A percentile compares a stretch with the other conserved stretches of the same genome.
These are phyloP conservation scores for Caenorhabditis virilis DNA, from an alignment of 2,888 invertebrate species.

Conservation along the genomic window DNA sequence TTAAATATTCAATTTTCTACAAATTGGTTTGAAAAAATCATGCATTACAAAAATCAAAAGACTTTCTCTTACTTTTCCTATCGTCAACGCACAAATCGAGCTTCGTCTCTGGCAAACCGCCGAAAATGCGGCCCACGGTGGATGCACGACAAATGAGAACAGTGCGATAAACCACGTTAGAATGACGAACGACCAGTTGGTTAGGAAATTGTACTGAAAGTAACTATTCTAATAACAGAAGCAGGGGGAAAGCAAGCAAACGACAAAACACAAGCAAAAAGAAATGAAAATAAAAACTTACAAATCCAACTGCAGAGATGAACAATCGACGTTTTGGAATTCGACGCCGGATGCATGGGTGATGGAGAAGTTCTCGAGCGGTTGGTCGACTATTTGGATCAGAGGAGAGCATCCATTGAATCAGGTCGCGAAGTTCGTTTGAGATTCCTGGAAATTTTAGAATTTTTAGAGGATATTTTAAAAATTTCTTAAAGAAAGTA, in stretches of 20 bases:
- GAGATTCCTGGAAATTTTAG: too few species aligned
- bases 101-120: slow-evolving; percentile 12
- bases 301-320: slow-evolving; percentile 3
- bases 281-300: slow-evolving; percentile 5
- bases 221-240: neutral
- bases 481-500: too few species aligned
- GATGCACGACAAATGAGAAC: slow-evolving; percentile 21
- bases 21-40: slow-evolving; percentile 1
- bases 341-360: slow-evolving; percentile 4
- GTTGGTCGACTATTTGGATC: slow-evolving; percentile 44
- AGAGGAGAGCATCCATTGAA: slow-evolving; percentile 41
- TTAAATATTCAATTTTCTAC: neutral
- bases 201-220: slow-evolving; percentile 5
- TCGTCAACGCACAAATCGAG: slow-evolving; percentile 12
- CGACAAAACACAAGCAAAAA: too few species aligned
- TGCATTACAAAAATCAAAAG: neutral
- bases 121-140: slow-evolving; percentile 11
- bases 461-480: too few species aligned
- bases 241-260: too few species aligned
- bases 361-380: slow-evolving; percentile 16
- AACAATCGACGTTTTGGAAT: slow-evolving; percentile 1
- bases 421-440: slow-evolving; percentile 32
- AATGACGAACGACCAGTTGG: slow-evolving; percentile 4
- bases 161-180: slow-evolving; percentile 30
- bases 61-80: too few species aligned